These are phyloP conservation scores for Drosophila elegans DNA, from an alignment of 1,140 invertebrate genomes.

Conservation along the genomic window DNA sequence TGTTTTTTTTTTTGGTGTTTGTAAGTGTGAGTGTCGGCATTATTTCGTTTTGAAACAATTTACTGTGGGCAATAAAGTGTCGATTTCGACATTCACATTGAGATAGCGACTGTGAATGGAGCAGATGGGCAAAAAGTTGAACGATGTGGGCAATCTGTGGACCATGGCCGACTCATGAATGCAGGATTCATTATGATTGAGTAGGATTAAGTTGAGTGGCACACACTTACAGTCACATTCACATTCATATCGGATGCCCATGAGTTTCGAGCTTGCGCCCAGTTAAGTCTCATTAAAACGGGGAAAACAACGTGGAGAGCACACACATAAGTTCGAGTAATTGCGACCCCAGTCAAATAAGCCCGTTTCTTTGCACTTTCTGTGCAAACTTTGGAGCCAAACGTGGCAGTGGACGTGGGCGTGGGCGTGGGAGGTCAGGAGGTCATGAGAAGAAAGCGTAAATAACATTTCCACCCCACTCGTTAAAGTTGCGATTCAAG, in stretches of 20 bases:
- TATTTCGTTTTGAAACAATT: background rate
- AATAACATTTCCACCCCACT: background rate
- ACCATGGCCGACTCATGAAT: background rate
- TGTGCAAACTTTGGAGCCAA: slow-evolving; percentile 4
- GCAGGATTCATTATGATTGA: background rate
- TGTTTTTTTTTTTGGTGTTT: too few relatives aligned
- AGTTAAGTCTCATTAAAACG: slow-evolving; percentile 45
- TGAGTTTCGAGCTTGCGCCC: slow-evolving; percentile 12
- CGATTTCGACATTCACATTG: background rate
- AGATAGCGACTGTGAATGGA: too few relatives aligned
- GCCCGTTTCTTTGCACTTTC: background rate
- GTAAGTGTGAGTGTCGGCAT: slow-evolving; percentile 1
- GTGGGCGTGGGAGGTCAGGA: too few relatives aligned
- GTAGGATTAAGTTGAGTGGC: background rate
- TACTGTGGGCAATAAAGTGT: background rate
- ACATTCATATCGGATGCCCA: background rate
- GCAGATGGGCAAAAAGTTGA: too few relatives aligned
- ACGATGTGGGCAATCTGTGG: background rate
- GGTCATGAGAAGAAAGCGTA: background rate
- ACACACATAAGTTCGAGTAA: slow-evolving; percentile 1
- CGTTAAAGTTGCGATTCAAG: background rate
- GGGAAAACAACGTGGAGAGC: slow-evolving; percentile 2
- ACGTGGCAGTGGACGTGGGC: too few relatives aligned
- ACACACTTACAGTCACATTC: background rate
- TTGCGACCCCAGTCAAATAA: slow-evolving; percentile 8